Base-by-base conservation (phyloP, 1,140 invertebrate genomes). In the Pogonus chalceus region DNA sequence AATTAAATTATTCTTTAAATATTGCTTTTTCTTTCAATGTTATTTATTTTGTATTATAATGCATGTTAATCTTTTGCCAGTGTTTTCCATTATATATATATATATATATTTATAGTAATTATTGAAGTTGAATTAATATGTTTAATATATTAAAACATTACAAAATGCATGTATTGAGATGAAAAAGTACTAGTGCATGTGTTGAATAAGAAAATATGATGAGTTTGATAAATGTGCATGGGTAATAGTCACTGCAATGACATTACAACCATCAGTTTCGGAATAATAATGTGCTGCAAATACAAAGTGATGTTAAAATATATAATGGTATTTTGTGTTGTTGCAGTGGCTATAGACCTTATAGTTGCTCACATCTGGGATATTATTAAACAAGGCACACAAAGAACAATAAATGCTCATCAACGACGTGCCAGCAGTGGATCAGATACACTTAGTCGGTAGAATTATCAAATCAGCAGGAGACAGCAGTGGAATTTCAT, bases 331-430 rank as follows among this genome's bases (percentile, higher is more conserved):
- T 23, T 65, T 69, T 68, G 78, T 82, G 81, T 87, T n/a, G n/a
- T n/a, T 87, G 80, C 86, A 96, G 95, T 98, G 81, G 95, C 95
- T 75, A 97, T 98, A 80, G 92, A 95, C 76, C 82, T 98, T 72
- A 96, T 98, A 77, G 93, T 98, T 65, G 92, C 97, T 73, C 93
- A 96, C 82, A 96, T 98, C 76, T 87, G 90, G 80, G 94, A 97
- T 77, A 85, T 94, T 65, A 83, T 96, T n/a, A n/a, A n/a, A 70
- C 84, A 78, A 72, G 78, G 70, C 66, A 66, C 63, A 68, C 66
- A 68, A 68, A 68, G 71, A 72, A 68, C 70, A n/a, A n/a, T n/a
- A 74, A 69, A 69, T 70, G 68, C 70, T 62, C 66, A n/a, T n/a
- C n/a, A 61, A 68, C 75, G 65, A 57, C 68, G 62, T 69, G 70